Conservation (phyloP, 53 echinoderm and acorn worm species). For the Echinometra lucunter region DNA sequence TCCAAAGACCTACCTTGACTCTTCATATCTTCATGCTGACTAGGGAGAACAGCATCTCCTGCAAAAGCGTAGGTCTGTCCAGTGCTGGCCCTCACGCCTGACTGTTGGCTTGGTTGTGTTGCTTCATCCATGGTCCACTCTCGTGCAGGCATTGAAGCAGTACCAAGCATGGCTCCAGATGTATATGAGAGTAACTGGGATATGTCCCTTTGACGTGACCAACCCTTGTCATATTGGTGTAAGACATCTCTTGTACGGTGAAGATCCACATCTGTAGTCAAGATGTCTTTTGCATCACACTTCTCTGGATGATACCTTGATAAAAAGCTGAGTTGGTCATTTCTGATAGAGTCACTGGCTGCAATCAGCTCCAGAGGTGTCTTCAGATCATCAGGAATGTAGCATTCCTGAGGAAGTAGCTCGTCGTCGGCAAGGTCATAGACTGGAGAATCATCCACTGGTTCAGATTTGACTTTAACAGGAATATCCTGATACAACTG, state of each 20-base stretch:
- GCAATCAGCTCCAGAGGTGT: constrained; percentile 62
- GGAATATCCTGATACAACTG: background rate
- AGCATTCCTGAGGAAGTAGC: background rate
- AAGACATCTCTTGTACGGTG: constrained; percentile 5
- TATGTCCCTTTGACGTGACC: background rate
- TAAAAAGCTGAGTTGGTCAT: background rate
- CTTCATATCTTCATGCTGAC: background rate
- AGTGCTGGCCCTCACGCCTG: background rate
- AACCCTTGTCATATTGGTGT: background rate
- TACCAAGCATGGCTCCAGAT: background rate
- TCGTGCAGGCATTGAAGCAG: background rate
- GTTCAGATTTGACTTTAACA: constrained; percentile 32
- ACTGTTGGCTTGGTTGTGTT: background rate
- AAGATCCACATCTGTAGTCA: background rate
- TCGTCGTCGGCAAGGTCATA: background rate
- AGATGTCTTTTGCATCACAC: background rate
- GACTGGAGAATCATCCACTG: constrained; percentile 16
- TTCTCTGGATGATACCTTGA: constrained; percentile 3
- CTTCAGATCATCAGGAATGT: constrained; percentile 58
- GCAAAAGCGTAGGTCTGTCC: background rate
- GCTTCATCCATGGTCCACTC: background rate
- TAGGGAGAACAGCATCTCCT: background rate
- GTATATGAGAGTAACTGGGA: background rate
- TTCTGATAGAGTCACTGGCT: constrained; percentile 12
- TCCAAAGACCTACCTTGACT: background rate